Evolutionary conservation across 2,797 vertebrate species (phyloP).

Genomic region (Oryzias dopingdopingensis): DNA sequence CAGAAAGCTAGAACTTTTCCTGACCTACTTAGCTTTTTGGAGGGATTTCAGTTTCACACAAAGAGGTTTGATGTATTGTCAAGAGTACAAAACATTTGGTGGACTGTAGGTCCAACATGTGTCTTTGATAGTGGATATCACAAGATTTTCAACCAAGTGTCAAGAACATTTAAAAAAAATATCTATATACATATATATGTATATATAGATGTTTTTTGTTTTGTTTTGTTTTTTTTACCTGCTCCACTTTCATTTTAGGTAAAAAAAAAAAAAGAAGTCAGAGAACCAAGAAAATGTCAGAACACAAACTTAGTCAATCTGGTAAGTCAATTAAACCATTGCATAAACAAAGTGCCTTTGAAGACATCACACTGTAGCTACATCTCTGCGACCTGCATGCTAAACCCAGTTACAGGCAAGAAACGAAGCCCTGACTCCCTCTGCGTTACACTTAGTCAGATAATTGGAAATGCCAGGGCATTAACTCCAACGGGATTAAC

Average conservation of each 20-base stretch:
- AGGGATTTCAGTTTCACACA: not conserved
- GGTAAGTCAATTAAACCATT: slow-evolving; percentile 66
- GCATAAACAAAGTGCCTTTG: slow-evolving; percentile 69
- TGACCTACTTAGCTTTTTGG: not conserved
- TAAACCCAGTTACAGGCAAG: slow-evolving; percentile 72
- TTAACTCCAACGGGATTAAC: slow-evolving; percentile 85
- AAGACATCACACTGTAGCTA: slow-evolving; percentile 61
- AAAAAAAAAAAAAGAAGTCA: slow-evolving; percentile 23
- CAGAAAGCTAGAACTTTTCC: not conserved
- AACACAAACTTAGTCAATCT: slow-evolving; percentile 44
- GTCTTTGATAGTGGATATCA: not conserved
- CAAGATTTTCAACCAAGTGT: not conserved
- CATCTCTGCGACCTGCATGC: slow-evolving; percentile 65
- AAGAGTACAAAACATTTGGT: slow-evolving; percentile 7
- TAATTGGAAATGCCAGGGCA: slow-evolving; percentile 87
- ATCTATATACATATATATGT: not conserved
- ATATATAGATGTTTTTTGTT: too few relatives aligned
- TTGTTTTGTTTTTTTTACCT: not conserved
- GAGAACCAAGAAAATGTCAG: slow-evolving; percentile 13
- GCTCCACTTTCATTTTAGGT: slow-evolving; percentile 6
- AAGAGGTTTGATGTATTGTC: slow-evolving; percentile 4
- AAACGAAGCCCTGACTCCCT: slow-evolving; percentile 72
- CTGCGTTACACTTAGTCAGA: slow-evolving; percentile 81
- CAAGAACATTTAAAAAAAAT: slow-evolving; percentile 7
- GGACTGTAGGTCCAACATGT: slow-evolving; percentile 8